Evolutionary conservation across 2,888 invertebrate species (phyloP), one percentile per base, ranked within the genome.

Genomic region (Drosophila parthenogenetica): DNA sequence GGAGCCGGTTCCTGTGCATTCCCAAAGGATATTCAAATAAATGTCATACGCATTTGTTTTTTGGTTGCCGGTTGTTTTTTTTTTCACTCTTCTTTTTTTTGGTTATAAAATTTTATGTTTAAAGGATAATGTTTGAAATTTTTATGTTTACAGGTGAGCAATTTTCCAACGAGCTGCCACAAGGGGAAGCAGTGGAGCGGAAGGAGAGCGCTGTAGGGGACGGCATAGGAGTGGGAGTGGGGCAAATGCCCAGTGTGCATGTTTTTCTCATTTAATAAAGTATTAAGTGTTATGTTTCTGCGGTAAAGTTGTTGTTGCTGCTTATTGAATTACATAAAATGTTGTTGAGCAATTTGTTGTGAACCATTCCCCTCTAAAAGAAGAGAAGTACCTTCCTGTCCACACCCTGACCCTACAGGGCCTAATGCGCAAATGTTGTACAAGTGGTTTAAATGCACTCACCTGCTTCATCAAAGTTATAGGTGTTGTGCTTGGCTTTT

Each of bases 91-190:
- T 63, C 46, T 54, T 13, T 25, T 16, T 32, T 55, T 72, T 58
- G 86, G 85, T 73, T 89, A 81, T 86, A 87, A 87, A 87, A 86
- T 86, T 86, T 89, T 89, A 86, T 86, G 85, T 89, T 86, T 84
- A 84, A 86, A 87, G 89, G 85, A 89, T 84, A 89, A 87, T 86
- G 89, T 84, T 86, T 87, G 75, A 75, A 85, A 84, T 79, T 89
- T 85, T 89, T 85, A 87, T 87, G 87, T 87, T 84, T 89, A 74
- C 89, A 85, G 89, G 89, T 85, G 81, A 84, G 70, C 87, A 85
- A 87, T 78, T 80, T 88, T 76, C 67, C 81, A 82, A 66, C 71
- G 67, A 68, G 70, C 59, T 70, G 45, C 17, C n/a, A 22, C 42
- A 10, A 14, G 32, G 32, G 16, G 48, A 14, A 42, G 25, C 2